A percentile compares a stretch with the other conserved stretches of the same genome.
phyloP scores from a whole-genome alignment of 2,797 vertebrate species.

The Schizopygopsis malacanthus region DNA sequence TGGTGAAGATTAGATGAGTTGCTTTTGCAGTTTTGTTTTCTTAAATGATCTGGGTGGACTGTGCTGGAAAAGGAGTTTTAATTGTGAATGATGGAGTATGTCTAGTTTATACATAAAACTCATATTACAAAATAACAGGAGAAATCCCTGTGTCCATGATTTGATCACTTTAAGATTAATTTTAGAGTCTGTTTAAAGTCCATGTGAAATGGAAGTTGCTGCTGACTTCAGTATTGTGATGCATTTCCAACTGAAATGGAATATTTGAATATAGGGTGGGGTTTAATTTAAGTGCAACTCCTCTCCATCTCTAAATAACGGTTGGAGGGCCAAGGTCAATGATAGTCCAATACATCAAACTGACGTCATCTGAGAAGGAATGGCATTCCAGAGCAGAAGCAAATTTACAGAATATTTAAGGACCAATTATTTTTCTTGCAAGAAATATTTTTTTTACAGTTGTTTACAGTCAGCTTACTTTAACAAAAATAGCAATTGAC shows the following conservation, averaged over 20 bases:
- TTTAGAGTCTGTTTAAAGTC: background rate
- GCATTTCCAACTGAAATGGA: too few species aligned
- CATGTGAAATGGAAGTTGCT: background rate
- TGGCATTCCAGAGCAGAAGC: background rate
- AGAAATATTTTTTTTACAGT: background rate
- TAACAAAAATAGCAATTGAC: background rate
- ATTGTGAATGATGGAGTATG: background rate
- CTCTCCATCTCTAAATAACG: too few species aligned
- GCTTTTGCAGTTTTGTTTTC: background rate
- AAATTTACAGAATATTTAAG: background rate
- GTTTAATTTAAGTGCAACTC: too few species aligned
- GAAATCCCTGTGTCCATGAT: background rate
- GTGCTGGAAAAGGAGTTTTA: background rate
- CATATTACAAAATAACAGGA: background rate
- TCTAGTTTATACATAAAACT: background rate
- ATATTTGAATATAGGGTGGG: too few species aligned
- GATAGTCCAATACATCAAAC: background rate
- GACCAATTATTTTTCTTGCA: background rate
- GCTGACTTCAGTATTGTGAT: background rate
- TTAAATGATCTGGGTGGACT: background rate
- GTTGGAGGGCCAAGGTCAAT: background rate
- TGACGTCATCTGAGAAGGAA: background rate
- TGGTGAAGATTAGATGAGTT: background rate
- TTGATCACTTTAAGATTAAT: background rate
- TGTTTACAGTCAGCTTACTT: background rate